These are phyloP conservation scores for Neosalanx taihuensis DNA, from an alignment of 2,797 vertebrate species.

Conservation along the genomic window DNA sequence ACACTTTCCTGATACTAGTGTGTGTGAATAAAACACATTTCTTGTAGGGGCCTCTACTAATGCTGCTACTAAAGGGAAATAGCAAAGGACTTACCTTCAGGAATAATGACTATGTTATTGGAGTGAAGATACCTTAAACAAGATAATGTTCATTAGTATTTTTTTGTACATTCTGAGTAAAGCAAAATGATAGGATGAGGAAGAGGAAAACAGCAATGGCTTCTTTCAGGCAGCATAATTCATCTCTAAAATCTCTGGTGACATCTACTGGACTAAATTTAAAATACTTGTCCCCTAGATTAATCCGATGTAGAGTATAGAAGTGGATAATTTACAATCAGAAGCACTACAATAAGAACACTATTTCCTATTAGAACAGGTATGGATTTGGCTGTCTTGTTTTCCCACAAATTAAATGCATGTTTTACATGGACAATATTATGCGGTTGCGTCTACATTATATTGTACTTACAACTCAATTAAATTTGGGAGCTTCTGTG, in stretches of 20 bases:
- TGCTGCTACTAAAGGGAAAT: background rate
- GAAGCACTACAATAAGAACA: background rate
- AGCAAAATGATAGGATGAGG: background rate
- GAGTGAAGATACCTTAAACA: conserved; percentile 90
- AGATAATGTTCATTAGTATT: conserved; percentile 19
- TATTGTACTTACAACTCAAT: conserved; percentile 91
- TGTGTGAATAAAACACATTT: background rate
- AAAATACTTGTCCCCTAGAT: conserved; percentile 7
- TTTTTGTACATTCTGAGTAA: background rate
- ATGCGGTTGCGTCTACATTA: background rate
- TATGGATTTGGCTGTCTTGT: background rate
- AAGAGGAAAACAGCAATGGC: background rate
- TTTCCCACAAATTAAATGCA: background rate
- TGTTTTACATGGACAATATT: background rate
- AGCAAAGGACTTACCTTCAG: conserved; percentile 83
- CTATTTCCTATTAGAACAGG: background rate
- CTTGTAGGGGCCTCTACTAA: background rate
- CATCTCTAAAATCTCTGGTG: conserved; percentile 23
- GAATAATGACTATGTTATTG: conserved; percentile 94
- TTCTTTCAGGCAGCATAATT: background rate
- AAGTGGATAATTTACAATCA: background rate
- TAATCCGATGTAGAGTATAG: background rate
- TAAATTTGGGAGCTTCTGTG: conserved; percentile 97
- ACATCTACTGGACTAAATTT: conserved; percentile 45
- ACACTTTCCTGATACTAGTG: background rate